Evolutionary conservation across 2,797 vertebrate species (phyloP).

Genomic region (Uromys caudimaculatus): DNA sequence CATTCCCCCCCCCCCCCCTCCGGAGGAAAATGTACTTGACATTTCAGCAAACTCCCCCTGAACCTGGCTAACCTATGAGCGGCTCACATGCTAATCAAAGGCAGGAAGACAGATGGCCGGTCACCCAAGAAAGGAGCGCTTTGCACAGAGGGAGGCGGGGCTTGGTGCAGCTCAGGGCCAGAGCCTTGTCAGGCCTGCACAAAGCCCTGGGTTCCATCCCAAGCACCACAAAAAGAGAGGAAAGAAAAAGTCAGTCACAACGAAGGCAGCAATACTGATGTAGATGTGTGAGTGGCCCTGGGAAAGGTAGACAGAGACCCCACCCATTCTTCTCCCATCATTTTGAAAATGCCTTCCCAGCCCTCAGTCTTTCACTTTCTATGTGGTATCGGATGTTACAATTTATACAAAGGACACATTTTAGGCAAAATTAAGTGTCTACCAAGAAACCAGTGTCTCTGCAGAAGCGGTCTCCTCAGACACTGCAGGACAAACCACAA

Average conservation of each 20-base stretch:
- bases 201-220: background rate
- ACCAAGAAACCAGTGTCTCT: slow-evolving; percentile 37
- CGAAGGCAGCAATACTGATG: background rate
- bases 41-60: slow-evolving; percentile 28
- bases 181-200: background rate
- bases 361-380: slow-evolving; percentile 1
- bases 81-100: slow-evolving; percentile 67
- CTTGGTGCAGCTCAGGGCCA: background rate
- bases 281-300: background rate
- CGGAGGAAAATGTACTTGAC: slow-evolving; percentile 58
- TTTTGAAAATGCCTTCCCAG: background rate
- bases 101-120: slow-evolving; percentile 69
- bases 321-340: background rate
- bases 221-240: background rate
- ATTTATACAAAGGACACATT: slow-evolving; percentile 18
- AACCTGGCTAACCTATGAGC: slow-evolving; percentile 35
- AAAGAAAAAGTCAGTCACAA: too few relatives aligned
- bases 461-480: slow-evolving; percentile 75
- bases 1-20: slow-evolving; percentile 75
- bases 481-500: slow-evolving; percentile 70
- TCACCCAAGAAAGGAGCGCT: slow-evolving; percentile 76
- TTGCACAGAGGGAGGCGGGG: slow-evolving; percentile 35
- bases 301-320: background rate
- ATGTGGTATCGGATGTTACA: background rate
- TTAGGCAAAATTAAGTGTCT: slow-evolving; percentile 44